Base-by-base conservation (phyloP, 2,888 invertebrate genomes). In the Cantharis lateralis region DNA sequence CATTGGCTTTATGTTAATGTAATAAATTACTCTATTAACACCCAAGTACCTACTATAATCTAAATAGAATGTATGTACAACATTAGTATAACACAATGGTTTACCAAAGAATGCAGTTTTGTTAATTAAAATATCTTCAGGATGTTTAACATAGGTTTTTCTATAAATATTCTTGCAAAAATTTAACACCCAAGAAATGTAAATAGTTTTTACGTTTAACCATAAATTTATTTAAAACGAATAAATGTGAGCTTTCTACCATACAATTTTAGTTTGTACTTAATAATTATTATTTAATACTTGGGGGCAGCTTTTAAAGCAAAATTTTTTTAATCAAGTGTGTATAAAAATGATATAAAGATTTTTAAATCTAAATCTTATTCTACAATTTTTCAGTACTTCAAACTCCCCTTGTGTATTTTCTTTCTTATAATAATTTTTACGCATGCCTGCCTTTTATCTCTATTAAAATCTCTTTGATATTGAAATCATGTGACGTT, bases 401-500 rank as follows among this genome's bases (percentile, higher is more conserved):
- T 76, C 81, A 81, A 66, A 78, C 81, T 70, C 82, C 81, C 82
- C 81, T 83, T 81, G 83, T 82, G 84, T 84, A 84, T 86, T 87
- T 87, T 86, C 85, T 85, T 86, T 85, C 86, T 85, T 86, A 86
- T 87, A 87, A 87, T 87, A 87, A 88, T 88, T 89, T 88, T 88
- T 88, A 85, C 87, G 88, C 88, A 87, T 87, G 87, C 86, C 85
- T 86, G 87, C 84, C 82, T 85, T 87, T 86, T 86, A 87, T 88
- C 87, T 87, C 87, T 86, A 88, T 88, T 88, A 88, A 88, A 87
- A 87, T 88, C 87, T 86, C 86, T 88, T 88, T 87, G 87, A 88
- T 88, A 88, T 88, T 88, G 87, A 87, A 87, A 88, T 88, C 89
- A 89, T 87, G 86, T 87, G 87, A 87, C 87, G 87, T 88, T 88